These are phyloP conservation scores for Poecilobothrus nobilitatus DNA, from an alignment of 2,888 invertebrate genomes.

Conservation along the genomic window DNA sequence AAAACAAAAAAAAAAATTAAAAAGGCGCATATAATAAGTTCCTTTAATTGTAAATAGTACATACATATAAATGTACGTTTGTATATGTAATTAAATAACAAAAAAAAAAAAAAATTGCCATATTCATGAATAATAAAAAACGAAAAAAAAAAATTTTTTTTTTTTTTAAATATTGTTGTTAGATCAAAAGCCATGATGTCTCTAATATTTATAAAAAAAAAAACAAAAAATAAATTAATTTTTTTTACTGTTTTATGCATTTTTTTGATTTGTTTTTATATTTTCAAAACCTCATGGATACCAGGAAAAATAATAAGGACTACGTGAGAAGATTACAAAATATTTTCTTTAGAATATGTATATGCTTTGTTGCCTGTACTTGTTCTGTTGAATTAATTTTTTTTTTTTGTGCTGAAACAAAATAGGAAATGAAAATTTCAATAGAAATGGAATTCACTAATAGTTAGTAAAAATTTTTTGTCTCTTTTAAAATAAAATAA, in stretches of 20 bases:
- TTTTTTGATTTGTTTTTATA: no score
- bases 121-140: not conserved
- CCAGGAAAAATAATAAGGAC: not conserved
- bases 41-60: no score
- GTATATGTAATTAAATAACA: no score
- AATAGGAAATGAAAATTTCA: not conserved
- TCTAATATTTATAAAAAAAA: not conserved
- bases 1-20: no score
- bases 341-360: not conserved
- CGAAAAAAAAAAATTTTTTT: not conserved
- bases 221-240: no score
- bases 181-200: slow-evolving; percentile 5
- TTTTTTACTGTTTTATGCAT: no score
- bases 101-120: not conserved
- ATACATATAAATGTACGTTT: no score
- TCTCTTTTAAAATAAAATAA: no score
- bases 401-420: not conserved
- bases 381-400: no score
- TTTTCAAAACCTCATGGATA: not conserved
- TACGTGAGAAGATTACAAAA: not conserved
- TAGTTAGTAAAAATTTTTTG: no score
- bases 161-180: not conserved
- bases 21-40: no score
- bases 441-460: not conserved
- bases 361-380: no score